Evolutionary conservation across 2,888 invertebrate genomes (phyloP), one percentile per base, ranked within the genome.

Genomic region (Plutella xylostella): DNA sequence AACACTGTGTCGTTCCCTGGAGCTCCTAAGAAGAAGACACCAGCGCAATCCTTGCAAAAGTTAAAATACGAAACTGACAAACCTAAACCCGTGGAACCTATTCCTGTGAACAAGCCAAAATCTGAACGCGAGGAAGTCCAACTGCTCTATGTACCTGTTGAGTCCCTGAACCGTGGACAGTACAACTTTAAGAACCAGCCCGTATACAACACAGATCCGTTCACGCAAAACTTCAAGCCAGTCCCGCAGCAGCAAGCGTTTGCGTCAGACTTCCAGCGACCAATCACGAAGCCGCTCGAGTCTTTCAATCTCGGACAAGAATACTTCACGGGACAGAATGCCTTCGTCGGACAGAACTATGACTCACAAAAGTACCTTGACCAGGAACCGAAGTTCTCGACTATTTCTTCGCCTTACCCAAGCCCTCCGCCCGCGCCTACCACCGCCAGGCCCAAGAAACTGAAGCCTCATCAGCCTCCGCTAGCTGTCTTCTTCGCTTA

Each of bases 401-500:
- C 79, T 1, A 51, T 69, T 18, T 56, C 72, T 3, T 61, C 77
- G 2, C 74, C 79, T 1, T 75, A 77, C 48, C n/a, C n/a, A n/a
- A n/a, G n/a, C n/a, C 72, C 82, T 3, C 74, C 82, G 1, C 65
- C 73, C 11, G 65, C 75, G 2, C 72, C 59, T 19, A 77, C 82
- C 0, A 85, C 83, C 14, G 67, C 69, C 0, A 80, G 69, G 53
- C 75, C 86, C 0, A 87, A 85, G 44, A 90, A 89, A 60, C 71
- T 88, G 1, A 91, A 90, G 57, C 91, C 94, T 0, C 93, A 94
- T 68, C 94, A 94, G 63, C 94, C 94, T 1, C 93, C 94, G 0
- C 68, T 94, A 38, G 92, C 94, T 1, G 92, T 94, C 52, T 94
- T 92, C 61, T 86, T 93, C 79, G 85, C 82, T n/a, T 86, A 84